phyloP scores from a whole-genome alignment of 2,113 vertebrate species.

The Suricata suricatta region DNA sequence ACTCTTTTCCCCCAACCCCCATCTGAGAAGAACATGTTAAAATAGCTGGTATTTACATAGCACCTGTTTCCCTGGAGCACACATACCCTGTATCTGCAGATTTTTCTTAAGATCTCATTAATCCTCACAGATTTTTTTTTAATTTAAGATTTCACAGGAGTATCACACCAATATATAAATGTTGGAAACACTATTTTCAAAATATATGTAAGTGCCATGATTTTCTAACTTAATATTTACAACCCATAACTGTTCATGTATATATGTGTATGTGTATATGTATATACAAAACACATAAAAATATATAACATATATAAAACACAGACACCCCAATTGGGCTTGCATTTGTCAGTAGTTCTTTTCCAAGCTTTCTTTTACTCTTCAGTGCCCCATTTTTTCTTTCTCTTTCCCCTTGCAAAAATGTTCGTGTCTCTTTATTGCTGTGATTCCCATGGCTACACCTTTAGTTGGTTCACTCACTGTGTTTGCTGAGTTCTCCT shows the following conservation, averaged over 20 bases:
- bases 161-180: constrained; percentile 19
- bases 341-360: background rate
- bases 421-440: constrained; percentile 19
- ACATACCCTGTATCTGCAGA: background rate
- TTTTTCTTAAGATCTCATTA: constrained; percentile 64
- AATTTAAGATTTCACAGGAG: constrained; percentile 56
- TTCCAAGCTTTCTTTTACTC: background rate
- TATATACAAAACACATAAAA: background rate
- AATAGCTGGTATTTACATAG: background rate
- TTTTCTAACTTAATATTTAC: constrained; percentile 56
- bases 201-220: background rate
- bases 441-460: background rate
- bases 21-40: background rate
- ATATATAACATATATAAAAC: background rate
- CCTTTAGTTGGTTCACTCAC: background rate
- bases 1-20: background rate
- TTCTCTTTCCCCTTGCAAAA: background rate
- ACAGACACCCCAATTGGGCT: background rate
- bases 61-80: background rate
- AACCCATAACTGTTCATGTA: background rate
- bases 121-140: constrained; percentile 21
- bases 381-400: background rate
- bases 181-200: constrained; percentile 43
- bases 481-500: background rate
- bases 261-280: background rate